Conservation (phyloP, 2,797 vertebrate species). For the Prunella strophiata region DNA sequence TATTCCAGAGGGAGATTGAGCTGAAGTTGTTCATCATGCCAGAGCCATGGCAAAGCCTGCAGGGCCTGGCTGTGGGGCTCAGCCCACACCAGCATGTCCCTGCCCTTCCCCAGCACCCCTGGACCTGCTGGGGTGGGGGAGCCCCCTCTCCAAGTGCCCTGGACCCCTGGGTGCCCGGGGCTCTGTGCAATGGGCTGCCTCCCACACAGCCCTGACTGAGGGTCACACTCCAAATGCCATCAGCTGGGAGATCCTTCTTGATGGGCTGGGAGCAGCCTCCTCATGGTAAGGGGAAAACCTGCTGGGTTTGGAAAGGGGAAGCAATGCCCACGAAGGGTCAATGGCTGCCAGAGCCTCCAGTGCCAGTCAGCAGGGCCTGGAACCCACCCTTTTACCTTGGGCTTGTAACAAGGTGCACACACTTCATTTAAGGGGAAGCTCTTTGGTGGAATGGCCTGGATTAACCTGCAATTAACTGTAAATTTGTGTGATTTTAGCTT, state of each 20-base stretch:
- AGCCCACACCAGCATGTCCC: background rate
- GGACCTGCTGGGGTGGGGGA: background rate
- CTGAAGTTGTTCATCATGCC: background rate
- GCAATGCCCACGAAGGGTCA: background rate
- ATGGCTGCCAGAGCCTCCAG: background rate
- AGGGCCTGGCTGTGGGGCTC: background rate
- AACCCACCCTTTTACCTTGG: background rate
- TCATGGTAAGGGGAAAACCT: background rate
- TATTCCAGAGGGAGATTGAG: background rate
- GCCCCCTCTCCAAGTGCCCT: rapidly evolving
- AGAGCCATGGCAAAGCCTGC: background rate
- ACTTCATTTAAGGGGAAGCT: background rate
- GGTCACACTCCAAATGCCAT: no score
- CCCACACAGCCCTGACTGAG: background rate
- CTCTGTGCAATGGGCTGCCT: background rate
- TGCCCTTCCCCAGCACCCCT: background rate
- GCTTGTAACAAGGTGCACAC: background rate
- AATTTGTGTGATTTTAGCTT: background rate
- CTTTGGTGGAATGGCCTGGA: background rate
- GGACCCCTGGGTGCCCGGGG: background rate
- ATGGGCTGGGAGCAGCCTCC: background rate
- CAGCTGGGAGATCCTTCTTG: background rate
- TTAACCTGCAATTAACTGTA: background rate
- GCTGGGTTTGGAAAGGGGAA: background rate
- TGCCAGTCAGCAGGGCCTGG: background rate